These are phyloP conservation scores for Rapana venosa DNA, from an alignment of 2,888 invertebrate species.

Conservation along the genomic window DNA sequence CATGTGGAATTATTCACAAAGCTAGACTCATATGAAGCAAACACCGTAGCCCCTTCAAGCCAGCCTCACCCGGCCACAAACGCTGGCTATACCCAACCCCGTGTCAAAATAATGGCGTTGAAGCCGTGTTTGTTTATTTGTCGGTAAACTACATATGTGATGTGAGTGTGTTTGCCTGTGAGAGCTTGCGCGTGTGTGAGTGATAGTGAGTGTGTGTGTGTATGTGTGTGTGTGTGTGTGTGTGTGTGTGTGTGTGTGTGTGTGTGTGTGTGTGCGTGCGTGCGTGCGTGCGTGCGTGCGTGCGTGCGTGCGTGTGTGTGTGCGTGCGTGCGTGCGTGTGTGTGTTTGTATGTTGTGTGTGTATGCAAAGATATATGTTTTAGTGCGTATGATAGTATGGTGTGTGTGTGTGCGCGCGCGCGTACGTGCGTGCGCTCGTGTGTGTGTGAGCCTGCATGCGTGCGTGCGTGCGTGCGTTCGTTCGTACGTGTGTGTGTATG, in stretches of 20 bases:
- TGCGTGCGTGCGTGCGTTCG: background rate
- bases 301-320: background rate
- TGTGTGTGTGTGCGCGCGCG: too few relatives aligned
- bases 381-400: background rate
- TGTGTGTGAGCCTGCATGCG: background rate
- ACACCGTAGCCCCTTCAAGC: too few relatives aligned
- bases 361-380: background rate
- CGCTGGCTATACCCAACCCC: too few relatives aligned
- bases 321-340: background rate
- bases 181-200: background rate
- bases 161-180: background rate
- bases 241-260: background rate
- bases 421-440: background rate
- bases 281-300: background rate
- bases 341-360: background rate
- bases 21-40: too few relatives aligned
- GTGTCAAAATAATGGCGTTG: too few relatives aligned
- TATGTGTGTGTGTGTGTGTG: slow-evolving; percentile 6
- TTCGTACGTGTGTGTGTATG: background rate
- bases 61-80: too few relatives aligned
- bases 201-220: slow-evolving; percentile 18
- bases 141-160: background rate
- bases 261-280: background rate
- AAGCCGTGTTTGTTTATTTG: too few relatives aligned
- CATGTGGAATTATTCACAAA: too few relatives aligned